Evolutionary conservation across 2,888 invertebrate genomes (phyloP).

Genomic region (Lasius platythorax): DNA sequence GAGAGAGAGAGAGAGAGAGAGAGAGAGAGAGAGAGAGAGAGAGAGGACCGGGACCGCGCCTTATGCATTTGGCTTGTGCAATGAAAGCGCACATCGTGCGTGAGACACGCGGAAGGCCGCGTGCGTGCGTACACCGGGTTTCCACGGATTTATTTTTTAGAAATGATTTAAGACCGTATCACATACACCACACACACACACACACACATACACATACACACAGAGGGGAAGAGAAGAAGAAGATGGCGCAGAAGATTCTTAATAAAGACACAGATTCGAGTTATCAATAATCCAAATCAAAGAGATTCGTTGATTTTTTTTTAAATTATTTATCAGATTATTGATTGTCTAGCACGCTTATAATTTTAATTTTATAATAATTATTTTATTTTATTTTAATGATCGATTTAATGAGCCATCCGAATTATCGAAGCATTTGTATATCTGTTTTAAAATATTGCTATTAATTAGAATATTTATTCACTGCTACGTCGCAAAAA

Average conservation of each 20-base stretch:
- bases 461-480: neutral
- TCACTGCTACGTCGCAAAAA: neutral
- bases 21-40: neutral
- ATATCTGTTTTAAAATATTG: neutral
- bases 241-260: neutral
- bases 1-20: neutral
- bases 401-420: neutral
- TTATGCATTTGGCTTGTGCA: conserved; percentile 68
- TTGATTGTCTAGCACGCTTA: neutral
- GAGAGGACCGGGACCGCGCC: conserved; percentile 57
- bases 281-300: neutral
- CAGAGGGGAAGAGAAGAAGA: neutral
- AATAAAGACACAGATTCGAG: neutral
- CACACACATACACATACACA: neutral
- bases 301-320: neutral
- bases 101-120: conserved; percentile 67
- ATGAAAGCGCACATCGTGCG: conserved; percentile 62
- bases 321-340: conserved; percentile 13
- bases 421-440: neutral
- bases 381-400: neutral
- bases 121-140: conserved; percentile 41
- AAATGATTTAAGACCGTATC: neutral
- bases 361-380: neutral
- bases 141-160: conserved; percentile 49
- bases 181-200: neutral